A percentile compares a stretch with the other conserved stretches of the same genome.
Conservation (phyloP, 2,888 invertebrate genomes). For the Sarcophaga subvicina region DNA sequence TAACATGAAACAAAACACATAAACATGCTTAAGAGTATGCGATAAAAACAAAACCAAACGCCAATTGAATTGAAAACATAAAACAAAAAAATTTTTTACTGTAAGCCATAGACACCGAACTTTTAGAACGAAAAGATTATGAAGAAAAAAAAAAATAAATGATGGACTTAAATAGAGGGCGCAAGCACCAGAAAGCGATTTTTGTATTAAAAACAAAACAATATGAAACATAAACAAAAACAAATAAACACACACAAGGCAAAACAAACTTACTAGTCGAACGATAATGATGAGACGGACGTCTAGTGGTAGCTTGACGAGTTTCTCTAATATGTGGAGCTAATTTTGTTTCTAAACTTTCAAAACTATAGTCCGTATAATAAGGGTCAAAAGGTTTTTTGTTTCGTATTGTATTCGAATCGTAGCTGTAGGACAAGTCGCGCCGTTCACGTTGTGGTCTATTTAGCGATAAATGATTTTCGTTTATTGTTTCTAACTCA, state of each 20-base stretch:
- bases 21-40: not conserved
- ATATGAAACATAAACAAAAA: slow-evolving; percentile 32
- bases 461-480: slow-evolving; percentile 43
- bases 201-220: slow-evolving; percentile 2
- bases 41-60: not conserved
- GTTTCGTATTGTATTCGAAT: not conserved
- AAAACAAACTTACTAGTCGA: slow-evolving; percentile 67
- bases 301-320: slow-evolving; percentile 62
- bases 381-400: slow-evolving; percentile 37
- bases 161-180: slow-evolving; percentile 10
- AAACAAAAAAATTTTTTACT: not conserved
- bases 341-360: slow-evolving; percentile 37
- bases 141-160: slow-evolving; percentile 13
- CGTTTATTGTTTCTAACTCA: slow-evolving; percentile 49
- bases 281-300: slow-evolving; percentile 62
- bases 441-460: slow-evolving; percentile 47
- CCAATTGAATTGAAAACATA: slow-evolving; percentile 18
- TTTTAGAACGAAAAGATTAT: slow-evolving; percentile 26
- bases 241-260: slow-evolving; percentile 37
- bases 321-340: slow-evolving; percentile 30
- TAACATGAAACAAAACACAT: not conserved
- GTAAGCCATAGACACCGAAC: slow-evolving; percentile 1
- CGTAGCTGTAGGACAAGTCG: slow-evolving; percentile 36
- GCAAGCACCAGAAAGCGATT: slow-evolving; percentile 44
- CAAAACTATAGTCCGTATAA: slow-evolving; percentile 53